Base-by-base conservation (phyloP, 2,797 vertebrate genomes). In the Glossophaga mutica region DNA sequence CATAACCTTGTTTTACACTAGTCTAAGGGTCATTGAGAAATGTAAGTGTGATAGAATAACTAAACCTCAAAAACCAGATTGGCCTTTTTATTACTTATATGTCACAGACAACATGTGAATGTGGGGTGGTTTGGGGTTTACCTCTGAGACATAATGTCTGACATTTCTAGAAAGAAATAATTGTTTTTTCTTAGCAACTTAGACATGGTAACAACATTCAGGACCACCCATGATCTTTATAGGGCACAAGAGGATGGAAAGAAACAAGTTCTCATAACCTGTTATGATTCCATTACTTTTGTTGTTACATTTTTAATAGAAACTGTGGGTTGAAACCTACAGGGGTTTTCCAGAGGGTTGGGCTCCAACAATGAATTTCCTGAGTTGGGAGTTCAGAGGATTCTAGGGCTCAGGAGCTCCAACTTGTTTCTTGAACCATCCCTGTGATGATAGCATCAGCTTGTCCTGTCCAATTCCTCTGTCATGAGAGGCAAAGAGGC, bases 291-390 rank as follows among this genome's bases (percentile, higher is more conserved):
- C 32, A n/a, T 37, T 50, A 50, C 26, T 82, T 91, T 32, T 34
- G 21, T 29, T 76, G 10, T 57, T 82, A 46, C 21, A 67, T 87
- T 39, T 86, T 11, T 26, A 59, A 70, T 76, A 24, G n/a, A 67
- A 14, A 65, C 22, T 5, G 37, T 77, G 46, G 34, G 4, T 42
- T 46, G 42, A 67, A 48, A 59, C 22, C 11, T 2, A 0, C 0
- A 19, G 59, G 12, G 21, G 29, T 3, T 21, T 65, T 7, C 22
- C 2, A 29, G 39, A 59, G 87, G 1, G 16, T 22, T n/a, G 14
- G 15, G 46, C 2, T 93, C 21, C n/a, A 79, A 62, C 16, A 26
- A 32, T 1, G 5, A 7, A 19, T 24, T 94, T 92, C 26, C 46
- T 57, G 22, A 62, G 6, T 26, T 55, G 21, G 21, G 34, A 39